Conservation (phyloP, 2,888 invertebrate genomes). For the Nomada ferruginata region DNA sequence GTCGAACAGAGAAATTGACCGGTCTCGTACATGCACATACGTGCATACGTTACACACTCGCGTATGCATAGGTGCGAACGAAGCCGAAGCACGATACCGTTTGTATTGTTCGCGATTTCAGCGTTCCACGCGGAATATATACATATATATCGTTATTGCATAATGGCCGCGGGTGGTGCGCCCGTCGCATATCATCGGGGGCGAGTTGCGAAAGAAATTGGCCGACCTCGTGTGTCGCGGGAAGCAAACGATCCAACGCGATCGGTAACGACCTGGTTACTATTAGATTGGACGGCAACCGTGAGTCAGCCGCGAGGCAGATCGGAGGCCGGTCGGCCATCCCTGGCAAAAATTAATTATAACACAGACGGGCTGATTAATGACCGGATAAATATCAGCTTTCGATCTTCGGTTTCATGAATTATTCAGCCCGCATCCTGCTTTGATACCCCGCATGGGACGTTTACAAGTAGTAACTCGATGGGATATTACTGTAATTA, state of each 20-base stretch:
- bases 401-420: slow-evolving; percentile 34
- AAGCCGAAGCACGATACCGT: slow-evolving; percentile 20
- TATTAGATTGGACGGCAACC: slow-evolving; percentile 45
- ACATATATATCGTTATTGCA: slow-evolving; percentile 70
- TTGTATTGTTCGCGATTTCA: slow-evolving; percentile 19
- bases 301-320: slow-evolving; percentile 27
- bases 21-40: not conserved
- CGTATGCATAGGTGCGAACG: slow-evolving; percentile 27
- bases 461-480: slow-evolving; percentile 29
- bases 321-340: slow-evolving; percentile 13
- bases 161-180: slow-evolving; percentile 71
- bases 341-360: slow-evolving; percentile 51
- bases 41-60: no score
- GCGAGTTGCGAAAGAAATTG: slow-evolving; percentile 72
- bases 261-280: slow-evolving; percentile 36
- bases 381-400: slow-evolving; percentile 50
- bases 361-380: slow-evolving; percentile 51
- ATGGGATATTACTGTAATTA: slow-evolving; percentile 37
- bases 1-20: slow-evolving; percentile 37
- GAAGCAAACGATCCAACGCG: slow-evolving; percentile 65
- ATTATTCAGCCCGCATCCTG: slow-evolving; percentile 43
- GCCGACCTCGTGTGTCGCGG: slow-evolving; percentile 61
- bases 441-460: slow-evolving; percentile 19
- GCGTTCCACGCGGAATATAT: slow-evolving; percentile 61
- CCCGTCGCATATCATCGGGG: slow-evolving; percentile 68